Conservation (phyloP, 2,113 vertebrate genomes). For the Hemiscyllium ocellatum region DNA sequence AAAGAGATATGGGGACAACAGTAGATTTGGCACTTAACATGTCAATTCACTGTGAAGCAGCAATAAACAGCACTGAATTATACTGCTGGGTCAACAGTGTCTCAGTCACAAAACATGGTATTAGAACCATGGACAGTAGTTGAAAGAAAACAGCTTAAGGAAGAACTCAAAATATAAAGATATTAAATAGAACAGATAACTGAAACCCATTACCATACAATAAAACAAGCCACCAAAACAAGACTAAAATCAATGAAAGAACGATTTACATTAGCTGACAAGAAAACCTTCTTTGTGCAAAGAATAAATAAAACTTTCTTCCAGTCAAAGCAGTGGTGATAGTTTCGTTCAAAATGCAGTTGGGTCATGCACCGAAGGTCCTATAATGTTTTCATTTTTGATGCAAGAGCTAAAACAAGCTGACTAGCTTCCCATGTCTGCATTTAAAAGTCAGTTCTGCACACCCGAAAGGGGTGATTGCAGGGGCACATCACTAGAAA, state of each 20-base stretch:
- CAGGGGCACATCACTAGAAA: not conserved
- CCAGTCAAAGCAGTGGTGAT: not conserved
- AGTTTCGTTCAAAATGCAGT: not conserved
- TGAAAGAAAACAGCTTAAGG: not conserved
- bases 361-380: not conserved
- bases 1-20: not conserved
- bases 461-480: too few species aligned
- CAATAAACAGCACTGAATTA: constrained; percentile 6
- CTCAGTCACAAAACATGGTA: not conserved
- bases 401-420: not conserved
- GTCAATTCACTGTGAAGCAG: not conserved
- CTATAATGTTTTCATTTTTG: not conserved
- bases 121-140: not conserved
- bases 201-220: not conserved
- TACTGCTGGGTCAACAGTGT: not conserved
- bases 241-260: not conserved
- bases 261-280: not conserved
- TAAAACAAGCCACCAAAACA: not conserved
- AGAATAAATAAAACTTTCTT: not conserved
- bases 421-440: not conserved
- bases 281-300: not conserved
- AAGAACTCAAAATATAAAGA: not conserved
- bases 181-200: not conserved
- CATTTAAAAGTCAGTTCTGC: constrained; percentile 8
- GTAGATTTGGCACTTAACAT: constrained; percentile 17